Evolutionary conservation across 2,797 vertebrate genomes (phyloP), one percentile per base, ranked within the genome.

Genomic region (Halcyon leucocephala): DNA sequence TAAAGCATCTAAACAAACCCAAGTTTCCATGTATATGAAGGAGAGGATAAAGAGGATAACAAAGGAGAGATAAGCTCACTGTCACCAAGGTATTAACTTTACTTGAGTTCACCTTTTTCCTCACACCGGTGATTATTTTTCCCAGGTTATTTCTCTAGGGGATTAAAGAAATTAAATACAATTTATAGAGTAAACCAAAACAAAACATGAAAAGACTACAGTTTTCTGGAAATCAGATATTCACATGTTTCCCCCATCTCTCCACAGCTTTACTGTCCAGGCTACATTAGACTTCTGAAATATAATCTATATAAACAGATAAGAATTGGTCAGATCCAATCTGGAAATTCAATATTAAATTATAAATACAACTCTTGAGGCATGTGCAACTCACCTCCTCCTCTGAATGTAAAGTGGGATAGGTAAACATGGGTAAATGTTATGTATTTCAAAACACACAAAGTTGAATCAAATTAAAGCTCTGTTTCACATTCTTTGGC

Each of bases 401-500:
- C 76, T 86, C 71, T 83, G 85, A 88, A 92, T 79, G 52, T 64
- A 35, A 94, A 89, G 41, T 71, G 64, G 64, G 67, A 67, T 65
- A 94, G 48, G 65, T 86, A 96, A 96, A 96, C 86, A 66, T 4
- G 85, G 33, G 64, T 90, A 93, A 86, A 96, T 93, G 85, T 90
- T 83, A 89, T 6, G 8, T 86, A 49, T 85, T 89, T 94, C 77
- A 93, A 95, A 96, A 82, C n/a, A 92, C 78, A 85, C 54, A 52
- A 64, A 90, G 89, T 94, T 96, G 92, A 93, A 96, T 97, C 78
- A 90, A 84, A 91, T 82, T 90, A 95, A 96, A 96, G 66, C 66
- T 57, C 84, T 88, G 58, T 25, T 86, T 73, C 89, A 60, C 73
- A 81, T 93, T 96, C 57, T 82, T 93, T 74, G 90, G 65, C 91